Evolutionary conservation across 2,797 vertebrate species (phyloP), one percentile per base, ranked within the genome.

Genomic region (Poeciliopsis paucimaculata): DNA sequence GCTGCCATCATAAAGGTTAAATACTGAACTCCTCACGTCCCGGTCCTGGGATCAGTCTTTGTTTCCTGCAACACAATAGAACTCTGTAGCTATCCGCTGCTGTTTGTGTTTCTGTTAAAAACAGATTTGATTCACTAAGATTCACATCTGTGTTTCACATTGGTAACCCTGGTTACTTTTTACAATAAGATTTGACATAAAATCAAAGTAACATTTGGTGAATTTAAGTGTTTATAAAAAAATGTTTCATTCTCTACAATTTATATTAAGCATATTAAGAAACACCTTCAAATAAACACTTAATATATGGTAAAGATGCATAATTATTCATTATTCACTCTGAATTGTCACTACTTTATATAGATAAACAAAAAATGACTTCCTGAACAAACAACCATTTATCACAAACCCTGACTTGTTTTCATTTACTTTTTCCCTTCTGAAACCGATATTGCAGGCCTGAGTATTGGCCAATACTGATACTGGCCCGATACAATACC

Each of bases 1-100:
- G 81, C 34, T 79, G 79, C 43, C 36, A 26, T 73, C 47, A 49
- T 46, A 80, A n/a, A 85, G 70, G 78, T 80, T 81, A 82, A 64
- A 84, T 46, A 28, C 23, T 66, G 39, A 5, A 9, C 62, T 70
- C 23, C 20, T 31, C 45, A 16, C 68, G 5, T 31, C 31, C 31
- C 7, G 7, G 5, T 75, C 53, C 11, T 43, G 20, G 20, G 34
- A 11, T 68, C 4, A 11, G 64, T 26, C 36, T 68, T 10, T 41
- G 36, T 68, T 64, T 64, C 15, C 60, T 8, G 18, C 11, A 68
- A 26, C 64, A 41, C 20, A 26, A 12, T 2, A 6, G 11, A 23
- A 68, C 39, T 68, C 20, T 13, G 31, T 8, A 26, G 23, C 9
- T 11, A 4, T 39, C 3, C 2, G 64, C 23, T 23, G 36, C 36